Evolutionary conservation across 1,140 invertebrate genomes (phyloP).

Genomic region (Pseudomyrmex pallidus): DNA sequence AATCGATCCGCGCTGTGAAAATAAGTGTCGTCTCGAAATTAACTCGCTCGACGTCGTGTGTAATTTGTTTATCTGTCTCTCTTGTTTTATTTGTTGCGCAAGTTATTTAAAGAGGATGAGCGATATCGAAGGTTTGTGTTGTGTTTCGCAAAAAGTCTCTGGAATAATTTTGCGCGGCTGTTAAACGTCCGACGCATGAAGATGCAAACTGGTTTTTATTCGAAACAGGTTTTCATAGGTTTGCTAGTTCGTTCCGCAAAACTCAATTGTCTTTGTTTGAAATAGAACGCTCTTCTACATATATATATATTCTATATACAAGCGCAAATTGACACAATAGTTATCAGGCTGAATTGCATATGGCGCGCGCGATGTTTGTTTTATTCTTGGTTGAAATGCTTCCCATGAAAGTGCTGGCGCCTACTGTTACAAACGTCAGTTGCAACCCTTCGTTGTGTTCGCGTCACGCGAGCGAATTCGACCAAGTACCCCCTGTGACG

Average conservation of each 20-base stretch:
- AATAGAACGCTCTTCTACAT: not conserved
- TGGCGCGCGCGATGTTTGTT: slow-evolving; percentile 24
- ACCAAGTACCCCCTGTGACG: too few species aligned
- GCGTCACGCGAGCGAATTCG: not conserved
- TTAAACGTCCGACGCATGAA: not conserved
- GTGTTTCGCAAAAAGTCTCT: too few species aligned
- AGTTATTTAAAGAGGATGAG: too few species aligned
- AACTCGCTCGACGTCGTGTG: too few species aligned
- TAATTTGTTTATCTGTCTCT: too few species aligned
- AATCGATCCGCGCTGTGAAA: too few species aligned
- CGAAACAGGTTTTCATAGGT: not conserved
- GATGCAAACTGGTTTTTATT: slow-evolving; percentile 9
- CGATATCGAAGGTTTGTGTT: too few species aligned
- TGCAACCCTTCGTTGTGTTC: slow-evolving; percentile 9
- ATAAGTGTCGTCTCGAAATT: too few species aligned
- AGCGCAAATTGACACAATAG: slow-evolving; percentile 19
- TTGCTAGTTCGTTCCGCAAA: slow-evolving; percentile 15
- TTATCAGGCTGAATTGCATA: slow-evolving; percentile 11
- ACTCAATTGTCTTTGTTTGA: slow-evolving; percentile 31
- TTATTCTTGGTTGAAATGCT: slow-evolving; percentile 4
- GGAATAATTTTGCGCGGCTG: too few species aligned
- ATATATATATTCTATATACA: not conserved
- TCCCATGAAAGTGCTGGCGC: slow-evolving; percentile 13
- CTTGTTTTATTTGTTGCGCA: too few species aligned
- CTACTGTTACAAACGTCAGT: slow-evolving; percentile 25